phyloP scores from a whole-genome alignment of 1,140 invertebrate species.

The Phortica variegata region DNA sequence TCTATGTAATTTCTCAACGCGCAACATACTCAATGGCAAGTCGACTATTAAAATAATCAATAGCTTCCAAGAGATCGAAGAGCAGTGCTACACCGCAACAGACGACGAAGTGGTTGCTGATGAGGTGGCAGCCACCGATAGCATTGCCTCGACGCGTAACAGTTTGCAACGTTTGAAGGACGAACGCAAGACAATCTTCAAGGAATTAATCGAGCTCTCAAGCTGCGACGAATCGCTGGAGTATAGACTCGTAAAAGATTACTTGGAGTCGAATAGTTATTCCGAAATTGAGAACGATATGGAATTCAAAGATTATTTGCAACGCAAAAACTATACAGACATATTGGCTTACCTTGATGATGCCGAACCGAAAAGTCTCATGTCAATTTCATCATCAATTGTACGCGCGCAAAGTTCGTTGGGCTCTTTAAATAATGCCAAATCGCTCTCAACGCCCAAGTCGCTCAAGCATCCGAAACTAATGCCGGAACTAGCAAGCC shows the following conservation, averaged over 20 bases:
- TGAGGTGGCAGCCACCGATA: neutral
- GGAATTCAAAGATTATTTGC: slow-evolving; percentile 44
- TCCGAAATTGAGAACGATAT: slow-evolving; percentile 46
- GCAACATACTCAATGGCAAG: slow-evolving; percentile 39
- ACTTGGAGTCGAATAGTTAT: slow-evolving; percentile 44
- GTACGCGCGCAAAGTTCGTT: slow-evolving; percentile 35
- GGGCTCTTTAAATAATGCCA: slow-evolving; percentile 31
- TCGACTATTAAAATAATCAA: slow-evolving; percentile 38
- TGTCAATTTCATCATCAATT: slow-evolving; percentile 35
- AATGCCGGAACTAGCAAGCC: slow-evolving; percentile 16
- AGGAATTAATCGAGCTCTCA: slow-evolving; percentile 42
- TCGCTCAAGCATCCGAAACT: slow-evolving; percentile 20
- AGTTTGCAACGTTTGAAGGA: slow-evolving; percentile 37
- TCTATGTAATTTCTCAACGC: slow-evolving; percentile 36
- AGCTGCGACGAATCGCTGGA: slow-evolving; percentile 45
- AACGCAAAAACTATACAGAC: slow-evolving; percentile 45
- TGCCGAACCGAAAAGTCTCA: slow-evolving; percentile 28
- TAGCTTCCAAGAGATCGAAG: slow-evolving; percentile 31
- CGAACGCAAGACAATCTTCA: slow-evolving; percentile 40
- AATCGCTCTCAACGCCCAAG: slow-evolving; percentile 33
- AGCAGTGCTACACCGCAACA: neutral
- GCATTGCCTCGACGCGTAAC: slow-evolving; percentile 6
- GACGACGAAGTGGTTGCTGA: neutral
- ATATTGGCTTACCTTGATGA: slow-evolving; percentile 41
- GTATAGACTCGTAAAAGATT: slow-evolving; percentile 43